Conservation (phyloP, 2,797 vertebrate genomes). For the Diplodus puntazzo region DNA sequence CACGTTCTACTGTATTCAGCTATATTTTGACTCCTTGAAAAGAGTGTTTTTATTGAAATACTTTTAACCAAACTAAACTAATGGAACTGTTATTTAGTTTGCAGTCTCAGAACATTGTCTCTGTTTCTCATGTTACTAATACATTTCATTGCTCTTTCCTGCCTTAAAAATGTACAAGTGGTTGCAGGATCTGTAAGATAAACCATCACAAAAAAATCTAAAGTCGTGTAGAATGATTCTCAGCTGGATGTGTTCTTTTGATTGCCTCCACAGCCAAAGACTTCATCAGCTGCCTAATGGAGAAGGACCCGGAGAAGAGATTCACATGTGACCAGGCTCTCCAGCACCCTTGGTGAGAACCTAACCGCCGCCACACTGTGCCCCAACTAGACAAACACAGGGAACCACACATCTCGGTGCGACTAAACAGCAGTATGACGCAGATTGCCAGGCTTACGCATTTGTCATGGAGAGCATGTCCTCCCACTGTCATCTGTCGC, state of each 20-base stretch:
- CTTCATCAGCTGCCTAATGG: constrained; percentile 94
- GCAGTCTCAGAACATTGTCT: not conserved
- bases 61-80: not conserved
- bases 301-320: constrained; percentile 95
- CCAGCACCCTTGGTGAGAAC: constrained; percentile 93
- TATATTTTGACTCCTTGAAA: not conserved
- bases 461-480: constrained; percentile 73
- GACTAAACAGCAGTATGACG: constrained; percentile 71
- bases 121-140: not conserved
- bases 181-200: not conserved
- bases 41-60: not conserved
- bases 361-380: constrained; percentile 21
- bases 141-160: not conserved
- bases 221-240: constrained; percentile 1
- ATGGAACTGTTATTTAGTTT: not conserved
- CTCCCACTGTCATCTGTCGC: constrained; percentile 81
- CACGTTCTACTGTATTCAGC: no score
- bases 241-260: constrained; percentile 28
- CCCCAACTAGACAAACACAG: constrained; percentile 59
- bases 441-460: constrained; percentile 69
- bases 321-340: constrained; percentile 95
- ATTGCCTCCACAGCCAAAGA: constrained; percentile 89
- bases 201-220: not conserved
- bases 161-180: not conserved
- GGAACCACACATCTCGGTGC: constrained; percentile 54